These are phyloP conservation scores for Periplaneta americana DNA, from an alignment of 1,140 invertebrate species.

Conservation along the genomic window DNA sequence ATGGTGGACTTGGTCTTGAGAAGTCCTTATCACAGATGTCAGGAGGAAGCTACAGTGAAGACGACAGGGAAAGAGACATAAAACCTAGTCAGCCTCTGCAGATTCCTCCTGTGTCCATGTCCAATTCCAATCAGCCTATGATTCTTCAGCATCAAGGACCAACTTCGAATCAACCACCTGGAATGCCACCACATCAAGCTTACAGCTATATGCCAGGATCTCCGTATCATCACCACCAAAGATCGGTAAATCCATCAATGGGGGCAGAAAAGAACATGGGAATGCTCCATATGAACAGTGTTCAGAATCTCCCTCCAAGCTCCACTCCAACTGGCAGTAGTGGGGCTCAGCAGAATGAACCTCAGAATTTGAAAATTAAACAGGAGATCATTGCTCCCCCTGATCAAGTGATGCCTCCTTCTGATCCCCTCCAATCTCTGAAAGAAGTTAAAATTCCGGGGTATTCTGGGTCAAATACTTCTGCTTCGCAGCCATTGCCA, in stretches of 20 bases:
- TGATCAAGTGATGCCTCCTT: slow-evolving; percentile 43
- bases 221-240: background rate
- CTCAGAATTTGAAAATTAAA: slow-evolving; percentile 75
- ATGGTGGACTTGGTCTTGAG: background rate
- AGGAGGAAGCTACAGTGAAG: background rate
- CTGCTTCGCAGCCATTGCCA: slow-evolving; percentile 31
- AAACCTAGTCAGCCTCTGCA: background rate
- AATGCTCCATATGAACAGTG: background rate
- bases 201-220: background rate
- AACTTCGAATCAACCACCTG: background rate
- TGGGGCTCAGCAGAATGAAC: slow-evolving; percentile 41
- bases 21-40: background rate
- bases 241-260: background rate
- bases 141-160: background rate
- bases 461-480: slow-evolving; percentile 38
- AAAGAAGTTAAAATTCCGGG: slow-evolving; percentile 78
- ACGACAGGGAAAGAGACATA: background rate
- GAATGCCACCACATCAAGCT: background rate
- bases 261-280: background rate
- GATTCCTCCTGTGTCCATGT: background rate
- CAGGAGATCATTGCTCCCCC: slow-evolving; percentile 52
- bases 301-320: background rate
- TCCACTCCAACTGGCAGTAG: background rate
- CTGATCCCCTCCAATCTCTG: slow-evolving; percentile 68
- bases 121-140: background rate